Evolutionary conservation across 2,888 invertebrate genomes (phyloP).

Genomic region (Platycheirus albimanus): DNA sequence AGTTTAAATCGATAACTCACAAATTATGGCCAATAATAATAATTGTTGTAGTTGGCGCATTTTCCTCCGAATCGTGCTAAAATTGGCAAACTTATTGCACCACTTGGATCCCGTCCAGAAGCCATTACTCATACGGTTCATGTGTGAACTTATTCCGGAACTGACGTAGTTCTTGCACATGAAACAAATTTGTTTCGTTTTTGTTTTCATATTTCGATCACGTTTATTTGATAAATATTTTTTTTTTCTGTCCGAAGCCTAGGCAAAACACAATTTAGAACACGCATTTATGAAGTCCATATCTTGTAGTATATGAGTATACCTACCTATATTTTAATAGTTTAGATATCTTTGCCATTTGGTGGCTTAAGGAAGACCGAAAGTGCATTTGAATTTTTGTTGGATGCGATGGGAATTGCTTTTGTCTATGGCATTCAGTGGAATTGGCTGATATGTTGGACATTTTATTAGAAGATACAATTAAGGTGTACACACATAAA

Average conservation of each 20-base stretch:
- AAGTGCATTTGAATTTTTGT: conserved; percentile 61
- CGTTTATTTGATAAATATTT: background rate
- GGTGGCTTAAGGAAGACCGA: conserved; percentile 49
- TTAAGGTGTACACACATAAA: background rate
- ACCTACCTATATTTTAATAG: background rate
- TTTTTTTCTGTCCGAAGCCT: background rate
- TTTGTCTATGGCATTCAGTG: background rate
- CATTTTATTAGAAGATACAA: background rate
- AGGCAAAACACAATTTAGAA: conserved; percentile 68
- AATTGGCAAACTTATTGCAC: background rate
- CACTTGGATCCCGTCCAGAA: conserved; percentile 1
- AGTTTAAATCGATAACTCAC: conserved; percentile 39
- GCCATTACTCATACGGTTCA: background rate
- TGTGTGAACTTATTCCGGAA: conserved; percentile 44
- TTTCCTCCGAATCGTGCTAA: conserved; percentile 36
- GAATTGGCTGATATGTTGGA: conserved; percentile 7
- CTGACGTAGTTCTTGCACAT: conserved; percentile 38
- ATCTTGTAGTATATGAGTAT: background rate
- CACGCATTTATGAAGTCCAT: conserved; percentile 35
- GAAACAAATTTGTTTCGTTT: no score
- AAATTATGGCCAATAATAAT: conserved; percentile 10
- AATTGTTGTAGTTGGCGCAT: conserved; percentile 20
- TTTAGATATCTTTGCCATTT: background rate
- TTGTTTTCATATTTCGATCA: conserved; percentile 38
- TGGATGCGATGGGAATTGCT: conserved; percentile 16